Conservation (phyloP, 2,797 vertebrate genomes). For the Hippoglossus hippoglossus region DNA sequence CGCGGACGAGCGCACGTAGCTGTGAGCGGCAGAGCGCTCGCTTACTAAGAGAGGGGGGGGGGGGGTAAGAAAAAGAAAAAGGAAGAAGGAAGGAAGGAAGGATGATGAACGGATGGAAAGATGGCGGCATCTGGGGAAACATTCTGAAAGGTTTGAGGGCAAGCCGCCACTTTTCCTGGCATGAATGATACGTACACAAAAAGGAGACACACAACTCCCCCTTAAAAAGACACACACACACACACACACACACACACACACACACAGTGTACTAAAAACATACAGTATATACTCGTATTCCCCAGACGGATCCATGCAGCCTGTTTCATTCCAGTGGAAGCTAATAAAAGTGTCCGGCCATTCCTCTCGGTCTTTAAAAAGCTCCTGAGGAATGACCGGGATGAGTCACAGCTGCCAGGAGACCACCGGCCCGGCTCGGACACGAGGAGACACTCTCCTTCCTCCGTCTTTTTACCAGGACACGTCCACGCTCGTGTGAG, state of each 20-base stretch:
- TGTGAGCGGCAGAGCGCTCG: too few species aligned
- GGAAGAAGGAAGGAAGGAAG: slow-evolving; percentile 26
- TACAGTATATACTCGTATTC: background rate
- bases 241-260: slow-evolving; percentile 12
- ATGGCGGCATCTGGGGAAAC: slow-evolving; percentile 59
- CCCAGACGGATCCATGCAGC: background rate
- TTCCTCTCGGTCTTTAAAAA: slow-evolving; percentile 74
- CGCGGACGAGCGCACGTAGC: background rate
- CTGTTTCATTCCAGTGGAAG: slow-evolving; percentile 36
- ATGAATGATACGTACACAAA: background rate
- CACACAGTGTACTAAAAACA: background rate
- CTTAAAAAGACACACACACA: slow-evolving; percentile 4
- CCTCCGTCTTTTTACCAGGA: too few species aligned
- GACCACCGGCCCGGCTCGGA: slow-evolving; percentile 53
- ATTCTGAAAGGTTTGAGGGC: slow-evolving; percentile 15
- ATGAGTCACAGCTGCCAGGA: slow-evolving; percentile 70
- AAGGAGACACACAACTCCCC: slow-evolving; percentile 1
- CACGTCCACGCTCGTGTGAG: too few species aligned
- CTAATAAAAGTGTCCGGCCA: slow-evolving; percentile 62
- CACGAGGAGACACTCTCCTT: background rate
- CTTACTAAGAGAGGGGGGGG: too few species aligned
- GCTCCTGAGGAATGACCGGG: slow-evolving; percentile 57
- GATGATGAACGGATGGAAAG: slow-evolving; percentile 46
- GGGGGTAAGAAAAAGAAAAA: background rate
- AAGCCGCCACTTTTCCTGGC: slow-evolving; percentile 52